These are phyloP conservation scores for Leptopterna dolabrata DNA, from an alignment of 2,888 invertebrate genomes.

Conservation along the genomic window DNA sequence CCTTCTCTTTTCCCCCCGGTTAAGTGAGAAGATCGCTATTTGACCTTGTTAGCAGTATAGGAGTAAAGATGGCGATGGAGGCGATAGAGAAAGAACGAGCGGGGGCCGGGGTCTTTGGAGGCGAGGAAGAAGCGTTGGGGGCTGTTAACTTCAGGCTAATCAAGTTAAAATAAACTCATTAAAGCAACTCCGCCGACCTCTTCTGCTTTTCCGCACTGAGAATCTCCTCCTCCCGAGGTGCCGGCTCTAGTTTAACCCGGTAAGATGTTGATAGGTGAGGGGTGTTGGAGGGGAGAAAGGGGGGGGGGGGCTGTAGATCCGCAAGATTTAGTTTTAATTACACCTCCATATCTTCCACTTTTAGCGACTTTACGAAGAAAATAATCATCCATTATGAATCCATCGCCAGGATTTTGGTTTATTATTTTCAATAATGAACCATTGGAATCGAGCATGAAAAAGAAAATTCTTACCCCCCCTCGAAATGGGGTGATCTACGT, in stretches of 20 bases:
- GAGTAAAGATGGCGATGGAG: not conserved
- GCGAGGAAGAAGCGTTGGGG: not conserved
- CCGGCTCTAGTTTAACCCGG: not conserved
- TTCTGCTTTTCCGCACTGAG: conserved; percentile 27
- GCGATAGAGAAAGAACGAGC: too few species aligned
- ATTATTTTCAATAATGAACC: too few species aligned
- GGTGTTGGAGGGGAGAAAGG: not conserved
- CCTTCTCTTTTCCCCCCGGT: conserved; percentile 16
- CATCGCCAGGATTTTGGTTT: too few species aligned
- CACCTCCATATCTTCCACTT: not conserved
- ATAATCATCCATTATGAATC: too few species aligned
- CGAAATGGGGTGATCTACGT: too few species aligned
- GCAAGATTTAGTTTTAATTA: conserved; percentile 19
- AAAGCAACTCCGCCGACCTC: conserved; percentile 29
- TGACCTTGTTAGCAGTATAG: conserved; percentile 40
- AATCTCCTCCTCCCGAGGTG: not conserved
- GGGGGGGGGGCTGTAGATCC: not conserved
- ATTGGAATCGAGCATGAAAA: too few species aligned
- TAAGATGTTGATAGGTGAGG: not conserved
- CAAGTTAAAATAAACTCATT: conserved; percentile 43
- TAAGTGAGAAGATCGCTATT: conserved; percentile 40
- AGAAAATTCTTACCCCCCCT: too few species aligned
- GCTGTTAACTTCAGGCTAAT: conserved; percentile 47
- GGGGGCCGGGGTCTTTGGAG: not conserved
- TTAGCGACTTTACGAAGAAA: too few species aligned